A percentile compares a stretch with the other conserved stretches of the same genome.
Conservation (phyloP, 2,797 vertebrate species). For the Sebastes cheni region DNA sequence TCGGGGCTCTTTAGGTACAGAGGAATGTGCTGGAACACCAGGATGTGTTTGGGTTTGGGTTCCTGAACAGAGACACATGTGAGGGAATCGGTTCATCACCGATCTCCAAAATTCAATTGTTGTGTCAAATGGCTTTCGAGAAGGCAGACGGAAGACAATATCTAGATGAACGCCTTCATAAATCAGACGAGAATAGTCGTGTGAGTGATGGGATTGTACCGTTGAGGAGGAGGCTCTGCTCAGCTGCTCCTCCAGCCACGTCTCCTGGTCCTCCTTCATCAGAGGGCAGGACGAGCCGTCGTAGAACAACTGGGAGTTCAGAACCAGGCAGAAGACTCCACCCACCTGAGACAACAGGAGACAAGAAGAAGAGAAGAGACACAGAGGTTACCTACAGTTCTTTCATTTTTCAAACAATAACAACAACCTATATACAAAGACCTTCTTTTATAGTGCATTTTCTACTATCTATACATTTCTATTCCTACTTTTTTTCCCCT, state of each 20-base stretch:
- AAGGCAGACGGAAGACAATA: background rate
- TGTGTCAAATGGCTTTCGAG: background rate
- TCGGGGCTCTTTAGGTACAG: constrained; percentile 86
- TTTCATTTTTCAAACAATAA: background rate
- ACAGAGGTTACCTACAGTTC: background rate
- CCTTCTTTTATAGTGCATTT: background rate
- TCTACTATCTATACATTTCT: background rate
- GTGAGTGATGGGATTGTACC: constrained; percentile 40
- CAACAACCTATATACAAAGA: background rate
- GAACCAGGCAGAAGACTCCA: constrained; percentile 92
- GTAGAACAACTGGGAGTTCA: constrained; percentile 94
- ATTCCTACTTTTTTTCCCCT: background rate
- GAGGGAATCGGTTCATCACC: background rate
- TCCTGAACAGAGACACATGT: constrained; percentile 51
- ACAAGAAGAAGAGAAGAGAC: background rate
- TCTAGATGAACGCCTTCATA: background rate
- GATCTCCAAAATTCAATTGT: background rate
- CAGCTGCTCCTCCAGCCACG: constrained; percentile 92
- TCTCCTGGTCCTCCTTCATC: constrained; percentile 88
- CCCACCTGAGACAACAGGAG: constrained; percentile 76
- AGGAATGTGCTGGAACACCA: constrained; percentile 97
- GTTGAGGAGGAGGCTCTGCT: constrained; percentile 64
- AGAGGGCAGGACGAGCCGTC: constrained; percentile 87
- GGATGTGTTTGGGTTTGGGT: constrained; percentile 81
- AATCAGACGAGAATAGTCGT: constrained; percentile 6